Evolutionary conservation across 2,888 invertebrate genomes (phyloP), one percentile per base, ranked within the genome.

Genomic region (Apantesis nais): DNA sequence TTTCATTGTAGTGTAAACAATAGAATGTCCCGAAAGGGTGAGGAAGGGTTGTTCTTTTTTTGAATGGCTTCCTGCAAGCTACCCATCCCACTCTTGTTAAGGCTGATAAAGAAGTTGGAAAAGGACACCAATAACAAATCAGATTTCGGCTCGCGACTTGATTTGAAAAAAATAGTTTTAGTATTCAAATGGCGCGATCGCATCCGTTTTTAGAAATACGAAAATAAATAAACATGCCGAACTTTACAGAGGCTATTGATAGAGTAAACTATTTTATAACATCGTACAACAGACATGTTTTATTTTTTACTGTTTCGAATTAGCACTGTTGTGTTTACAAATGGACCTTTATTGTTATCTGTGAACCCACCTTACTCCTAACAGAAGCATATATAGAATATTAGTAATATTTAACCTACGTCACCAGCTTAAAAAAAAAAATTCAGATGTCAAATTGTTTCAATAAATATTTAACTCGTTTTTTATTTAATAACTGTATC

Each of bases 1-100:
- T 90, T 91, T 86, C 80, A 81, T 75, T 74, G 74, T 80, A 84
- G 84, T 77, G 86, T 91, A 90, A 93, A 92, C 92, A 93, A 92
- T 90, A 89, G 89, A 91, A 91, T 91, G 89, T 87, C 89, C 86
- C 86, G 84, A 92, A 91, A 93, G 95, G 94, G 93, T 91, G 88
- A 91, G 89, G 92, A 94, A 94, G 95, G 95, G 93, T 94, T 93
- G 92, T 90, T 91, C 91, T 93, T 95, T 95, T 94, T 95, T 94
- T 91, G 87, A 90, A 90, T 89, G 88, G 92, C 92, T 94, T 94
- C 94, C 94, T 93, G 92, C 90, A 89, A 88, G 82, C 83, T 76
- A 71, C 76, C 77, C 78, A 81, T 93, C 93, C 85, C 89, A 83
- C 74, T 93, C 89, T 78, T 86, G 77, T 89, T 68, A 74, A 66